Percentiles rank a stretch among this genome's conserved stretches.
phyloP scores from a whole-genome alignment of 2,797 vertebrate genomes.

The Argya squamiceps region DNA sequence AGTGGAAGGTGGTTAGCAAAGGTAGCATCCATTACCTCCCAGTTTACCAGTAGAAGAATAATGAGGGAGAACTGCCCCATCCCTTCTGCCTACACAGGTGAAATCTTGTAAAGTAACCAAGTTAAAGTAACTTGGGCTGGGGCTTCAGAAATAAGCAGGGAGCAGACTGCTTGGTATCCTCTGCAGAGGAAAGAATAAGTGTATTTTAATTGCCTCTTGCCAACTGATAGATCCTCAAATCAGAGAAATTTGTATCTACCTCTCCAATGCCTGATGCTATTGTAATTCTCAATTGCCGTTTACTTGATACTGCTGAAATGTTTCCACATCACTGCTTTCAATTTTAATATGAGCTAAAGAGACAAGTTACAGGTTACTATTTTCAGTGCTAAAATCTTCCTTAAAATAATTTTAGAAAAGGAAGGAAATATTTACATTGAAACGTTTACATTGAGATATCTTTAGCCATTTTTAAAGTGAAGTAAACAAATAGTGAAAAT shows the following conservation, averaged over 20 bases:
- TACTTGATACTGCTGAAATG: neutral
- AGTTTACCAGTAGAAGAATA: neutral
- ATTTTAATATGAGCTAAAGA: neutral
- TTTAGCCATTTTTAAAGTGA: neutral
- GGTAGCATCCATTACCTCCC: neutral
- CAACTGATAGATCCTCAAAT: neutral
- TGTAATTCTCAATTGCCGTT: neutral
- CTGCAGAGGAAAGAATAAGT: neutral
- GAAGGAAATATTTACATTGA: neutral
- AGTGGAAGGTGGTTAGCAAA: neutral
- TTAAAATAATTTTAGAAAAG: neutral
- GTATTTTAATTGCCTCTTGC: slow-evolving; percentile 32
- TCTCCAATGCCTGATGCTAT: neutral
- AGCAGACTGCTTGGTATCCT: neutral
- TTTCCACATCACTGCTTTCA: neutral
- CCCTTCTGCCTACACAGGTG: neutral
- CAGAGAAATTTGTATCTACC: neutral
- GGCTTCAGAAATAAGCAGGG: neutral
- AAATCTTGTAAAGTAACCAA: neutral
- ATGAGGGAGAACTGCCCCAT: neutral
- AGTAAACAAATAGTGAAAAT: neutral
- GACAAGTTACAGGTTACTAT: neutral
- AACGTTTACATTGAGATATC: neutral
- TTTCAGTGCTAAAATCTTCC: neutral
- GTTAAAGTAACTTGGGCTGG: neutral